Evolutionary conservation across 2,888 invertebrate species (phyloP), one percentile per base, ranked within the genome.

Genomic region (Macrosiphum euphorbiae): DNA sequence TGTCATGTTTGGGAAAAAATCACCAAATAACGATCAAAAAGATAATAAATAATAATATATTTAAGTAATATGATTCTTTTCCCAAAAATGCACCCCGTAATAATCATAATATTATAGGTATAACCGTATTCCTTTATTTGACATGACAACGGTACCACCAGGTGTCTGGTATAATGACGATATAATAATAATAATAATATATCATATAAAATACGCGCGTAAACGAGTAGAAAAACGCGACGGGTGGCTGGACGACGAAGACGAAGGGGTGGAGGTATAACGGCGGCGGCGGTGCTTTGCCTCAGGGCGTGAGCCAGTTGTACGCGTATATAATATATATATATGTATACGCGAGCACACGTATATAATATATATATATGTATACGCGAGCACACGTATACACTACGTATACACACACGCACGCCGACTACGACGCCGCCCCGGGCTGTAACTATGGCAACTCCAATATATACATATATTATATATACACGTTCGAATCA

Each of bases 401-500:
- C 84, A 26, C 67, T 26, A 35, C 78, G 13, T 50, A 50, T 84
- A 41, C 90, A 28, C 90, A 84, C 84, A 84, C 35, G 41, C 67
- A 90, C 50, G 35, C 47, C 3, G 93, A 93, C 35, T n/a, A 67
- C 35, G 50, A 35, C 24, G 90, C 90, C 35, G 90, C 90, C 90
- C 52, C 47, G 58, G 89, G 93, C 89, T 86, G 93, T 93, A 93
- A 90, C 93, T 86, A 93, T 93, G 89, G 93, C 61, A 90, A 93
- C 93, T 90, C 26, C 41, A 28, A 93, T 90, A 90, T 90, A 90
- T 78, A 78, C 35, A 35, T 78, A 78, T 78, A 78, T 78, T 78
- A 93, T 86, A 90, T 24, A 78, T 20, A 78, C 90, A 86, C 90
- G 84, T 93, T 93, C 93, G 93, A 93, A 93, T 93, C 93, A 93